A percentile compares a stretch with the other conserved stretches of the same genome.
Conservation (phyloP, 2,113 vertebrate species). For the Ictidomys tridecemlineatus region DNA sequence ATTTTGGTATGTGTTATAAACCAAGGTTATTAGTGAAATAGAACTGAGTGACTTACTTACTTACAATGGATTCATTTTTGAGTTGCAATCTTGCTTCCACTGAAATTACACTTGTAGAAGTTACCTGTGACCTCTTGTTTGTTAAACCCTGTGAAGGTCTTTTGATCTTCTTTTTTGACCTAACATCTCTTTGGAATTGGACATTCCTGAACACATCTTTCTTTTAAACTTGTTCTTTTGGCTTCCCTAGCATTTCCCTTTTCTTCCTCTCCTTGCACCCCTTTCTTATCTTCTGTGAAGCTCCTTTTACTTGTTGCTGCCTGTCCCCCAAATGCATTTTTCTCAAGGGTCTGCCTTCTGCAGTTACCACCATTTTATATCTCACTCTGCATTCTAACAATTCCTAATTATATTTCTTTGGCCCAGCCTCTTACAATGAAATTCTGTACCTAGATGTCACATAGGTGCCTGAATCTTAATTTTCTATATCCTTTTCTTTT, state of each 20-base stretch:
- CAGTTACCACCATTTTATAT: neutral
- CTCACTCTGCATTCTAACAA: neutral
- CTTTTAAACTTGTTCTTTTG: conserved; percentile 7
- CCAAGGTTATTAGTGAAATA: conserved; percentile 39
- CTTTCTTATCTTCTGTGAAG: neutral
- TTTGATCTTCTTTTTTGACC: neutral
- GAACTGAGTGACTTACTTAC: conserved; percentile 25
- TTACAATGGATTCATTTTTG: neutral
- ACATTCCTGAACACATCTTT: neutral
- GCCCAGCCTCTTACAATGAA: neutral
- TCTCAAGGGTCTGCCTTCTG: neutral
- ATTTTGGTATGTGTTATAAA: neutral
- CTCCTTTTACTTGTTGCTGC: neutral
- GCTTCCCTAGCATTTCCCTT: neutral
- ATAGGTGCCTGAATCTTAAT: neutral
- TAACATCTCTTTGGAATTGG: neutral
- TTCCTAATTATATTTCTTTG: neutral
- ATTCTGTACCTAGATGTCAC: neutral
- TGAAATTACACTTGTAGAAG: neutral
- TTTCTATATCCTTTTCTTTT: neutral
- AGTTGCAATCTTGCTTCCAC: conserved; percentile 8
- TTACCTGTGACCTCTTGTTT: neutral
- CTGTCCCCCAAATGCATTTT: neutral
- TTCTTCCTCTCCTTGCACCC: neutral
- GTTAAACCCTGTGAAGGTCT: neutral